Percentiles rank a stretch among this genome's conserved stretches.
Conservation (phyloP, 2,797 vertebrate species). For the Thripadectes ignobilis region DNA sequence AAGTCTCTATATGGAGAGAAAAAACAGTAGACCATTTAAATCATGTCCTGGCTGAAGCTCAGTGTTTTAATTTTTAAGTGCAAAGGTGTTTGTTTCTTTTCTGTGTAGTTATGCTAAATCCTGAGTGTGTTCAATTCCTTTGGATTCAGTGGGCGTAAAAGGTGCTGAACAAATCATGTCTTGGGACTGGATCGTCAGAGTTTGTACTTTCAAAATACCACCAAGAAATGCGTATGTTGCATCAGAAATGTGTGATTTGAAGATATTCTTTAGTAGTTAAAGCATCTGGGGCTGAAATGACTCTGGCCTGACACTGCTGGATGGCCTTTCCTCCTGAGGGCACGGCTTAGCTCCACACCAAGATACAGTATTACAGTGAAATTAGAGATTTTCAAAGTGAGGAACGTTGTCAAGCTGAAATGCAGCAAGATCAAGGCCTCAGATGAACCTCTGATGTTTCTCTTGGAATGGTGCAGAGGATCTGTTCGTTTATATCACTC, state of each 20-base stretch:
- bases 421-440: neutral
- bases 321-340: neutral
- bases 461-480: neutral
- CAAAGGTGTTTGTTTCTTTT: neutral
- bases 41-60: neutral
- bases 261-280: neutral
- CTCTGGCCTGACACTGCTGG: neutral
- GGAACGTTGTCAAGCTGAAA: rapidly evolving
- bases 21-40: neutral
- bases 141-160: neutral
- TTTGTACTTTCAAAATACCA: neutral
- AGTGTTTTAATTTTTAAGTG: neutral
- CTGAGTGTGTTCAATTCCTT: neutral
- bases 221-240: rapidly evolving
- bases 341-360: neutral
- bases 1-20: neutral
- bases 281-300: neutral
- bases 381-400: neutral
- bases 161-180: neutral
- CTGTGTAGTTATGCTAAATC: neutral
- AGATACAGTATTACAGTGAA: neutral
- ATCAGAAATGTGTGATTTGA: neutral
- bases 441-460: slow-evolving; percentile 21
- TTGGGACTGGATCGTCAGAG: neutral
- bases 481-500: slow-evolving; percentile 28